These are phyloP conservation scores for Cercocebus atys DNA, from an alignment of 2,113 vertebrate genomes.

Conservation along the genomic window DNA sequence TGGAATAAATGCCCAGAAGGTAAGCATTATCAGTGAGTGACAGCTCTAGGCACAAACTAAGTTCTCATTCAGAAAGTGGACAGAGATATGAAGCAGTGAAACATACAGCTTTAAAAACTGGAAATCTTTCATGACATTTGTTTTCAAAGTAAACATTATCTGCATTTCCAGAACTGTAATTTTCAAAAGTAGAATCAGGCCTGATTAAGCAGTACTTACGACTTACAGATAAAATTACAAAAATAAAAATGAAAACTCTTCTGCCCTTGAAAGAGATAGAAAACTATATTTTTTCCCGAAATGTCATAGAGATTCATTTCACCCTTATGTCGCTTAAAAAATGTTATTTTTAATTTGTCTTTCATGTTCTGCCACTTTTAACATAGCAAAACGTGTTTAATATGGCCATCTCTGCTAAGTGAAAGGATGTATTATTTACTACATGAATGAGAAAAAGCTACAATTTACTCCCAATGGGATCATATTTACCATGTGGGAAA, in stretches of 20 bases:
- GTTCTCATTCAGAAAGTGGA: slow-evolving; percentile 20
- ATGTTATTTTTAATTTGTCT: slow-evolving; percentile 43
- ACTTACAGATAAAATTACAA: slow-evolving; percentile 61
- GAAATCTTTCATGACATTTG: background rate
- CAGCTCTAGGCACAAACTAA: slow-evolving; percentile 18
- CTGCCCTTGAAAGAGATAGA: slow-evolving; percentile 61
- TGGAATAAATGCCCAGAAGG: slow-evolving; percentile 39
- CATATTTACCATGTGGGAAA: background rate
- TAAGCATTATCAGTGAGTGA: background rate
- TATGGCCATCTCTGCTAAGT: background rate
- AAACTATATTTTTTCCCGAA: slow-evolving; percentile 65
- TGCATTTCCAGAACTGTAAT: slow-evolving; percentile 56
- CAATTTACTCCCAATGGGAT: background rate
- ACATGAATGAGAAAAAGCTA: slow-evolving; percentile 32
- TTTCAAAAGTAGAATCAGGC: slow-evolving; percentile 50
- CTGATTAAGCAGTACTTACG: slow-evolving; percentile 49
- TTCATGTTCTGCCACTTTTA: slow-evolving; percentile 30
- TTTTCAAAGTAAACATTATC: slow-evolving; percentile 52
- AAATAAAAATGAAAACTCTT: slow-evolving; percentile 69
- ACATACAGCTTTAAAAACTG: slow-evolving; percentile 10
- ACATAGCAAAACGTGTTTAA: slow-evolving; percentile 47
- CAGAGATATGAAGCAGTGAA: background rate
- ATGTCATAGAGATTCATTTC: slow-evolving; percentile 46
- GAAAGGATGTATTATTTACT: slow-evolving; percentile 17
- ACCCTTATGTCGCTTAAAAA: slow-evolving; percentile 31